These are phyloP conservation scores for Tortrix viridana DNA, from an alignment of 2,888 invertebrate genomes.

Conservation along the genomic window DNA sequence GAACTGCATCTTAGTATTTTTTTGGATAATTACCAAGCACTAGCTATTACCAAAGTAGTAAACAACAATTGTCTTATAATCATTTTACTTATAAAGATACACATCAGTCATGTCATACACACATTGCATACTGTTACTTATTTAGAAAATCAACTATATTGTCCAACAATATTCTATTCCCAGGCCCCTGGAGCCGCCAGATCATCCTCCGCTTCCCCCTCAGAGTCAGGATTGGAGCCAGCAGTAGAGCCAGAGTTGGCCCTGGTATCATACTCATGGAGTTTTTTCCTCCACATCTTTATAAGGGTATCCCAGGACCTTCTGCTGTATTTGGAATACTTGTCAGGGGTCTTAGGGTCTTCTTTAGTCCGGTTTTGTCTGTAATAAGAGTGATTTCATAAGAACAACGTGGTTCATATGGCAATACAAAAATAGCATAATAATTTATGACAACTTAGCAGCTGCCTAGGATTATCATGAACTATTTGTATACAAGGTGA, in stretches of 20 bases:
- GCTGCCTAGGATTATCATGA: too few relatives aligned
- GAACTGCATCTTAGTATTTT: too few relatives aligned
- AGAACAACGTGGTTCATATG: too few relatives aligned
- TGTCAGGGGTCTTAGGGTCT: constrained; percentile 96
- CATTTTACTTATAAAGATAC: constrained; percentile 29
- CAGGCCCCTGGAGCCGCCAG: constrained; percentile 35
- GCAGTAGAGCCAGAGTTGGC: constrained; percentile 27
- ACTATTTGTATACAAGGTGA: too few relatives aligned
- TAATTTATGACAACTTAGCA: too few relatives aligned
- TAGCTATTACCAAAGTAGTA: not conserved
- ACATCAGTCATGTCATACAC: constrained; percentile 33
- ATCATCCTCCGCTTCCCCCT: constrained; percentile 37
- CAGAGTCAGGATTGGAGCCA: constrained; percentile 13
- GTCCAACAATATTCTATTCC: constrained; percentile 22
- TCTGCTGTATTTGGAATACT: constrained; percentile 93
- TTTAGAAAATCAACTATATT: constrained; percentile 7
- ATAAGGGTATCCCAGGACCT: constrained; percentile 96
- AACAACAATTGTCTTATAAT: constrained; percentile 3
- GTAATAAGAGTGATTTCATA: constrained; percentile 9
- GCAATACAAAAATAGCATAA: too few relatives aligned
- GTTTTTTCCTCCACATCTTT: constrained; percentile 92
- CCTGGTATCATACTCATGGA: constrained; percentile 91
- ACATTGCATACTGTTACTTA: constrained; percentile 22
- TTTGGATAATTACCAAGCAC: not conserved
- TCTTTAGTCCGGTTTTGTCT: constrained; percentile 86